These are phyloP conservation scores for Drosophila sordidula DNA, from an alignment of 2,888 invertebrate species.

Conservation along the genomic window DNA sequence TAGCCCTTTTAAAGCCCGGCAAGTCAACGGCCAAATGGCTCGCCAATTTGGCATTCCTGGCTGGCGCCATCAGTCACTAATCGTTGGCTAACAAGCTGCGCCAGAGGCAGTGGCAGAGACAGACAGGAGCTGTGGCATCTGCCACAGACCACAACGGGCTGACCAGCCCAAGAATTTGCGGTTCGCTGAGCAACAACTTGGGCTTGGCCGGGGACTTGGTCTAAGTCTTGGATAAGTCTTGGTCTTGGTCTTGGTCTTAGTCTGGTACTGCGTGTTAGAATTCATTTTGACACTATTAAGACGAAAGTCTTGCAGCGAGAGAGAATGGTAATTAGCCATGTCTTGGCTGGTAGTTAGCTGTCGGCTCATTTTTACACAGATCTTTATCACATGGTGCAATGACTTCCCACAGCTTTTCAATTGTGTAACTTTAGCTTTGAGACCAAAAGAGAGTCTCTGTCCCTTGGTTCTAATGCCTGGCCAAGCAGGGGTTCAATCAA, in stretches of 20 bases:
- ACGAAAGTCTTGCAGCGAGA: slow-evolving; percentile 51
- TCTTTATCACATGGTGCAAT: slow-evolving; percentile 64
- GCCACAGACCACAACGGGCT: slow-evolving; percentile 18
- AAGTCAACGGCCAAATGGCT: slow-evolving; percentile 23
- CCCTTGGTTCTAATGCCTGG: slow-evolving; percentile 35
- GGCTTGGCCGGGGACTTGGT: slow-evolving; percentile 1
- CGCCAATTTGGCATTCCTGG: slow-evolving; percentile 11
- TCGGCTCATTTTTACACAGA: slow-evolving; percentile 50
- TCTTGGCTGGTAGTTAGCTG: slow-evolving; percentile 30
- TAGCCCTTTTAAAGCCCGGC: slow-evolving; percentile 21
- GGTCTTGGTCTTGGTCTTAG: slow-evolving; percentile 11
- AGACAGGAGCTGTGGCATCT: slow-evolving; percentile 13
- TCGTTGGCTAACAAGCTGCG: slow-evolving; percentile 5
- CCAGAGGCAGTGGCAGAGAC: neutral
- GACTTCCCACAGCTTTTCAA: slow-evolving; percentile 69
- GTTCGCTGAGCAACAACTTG: slow-evolving; percentile 44
- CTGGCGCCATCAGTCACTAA: slow-evolving; percentile 36
- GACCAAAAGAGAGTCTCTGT: slow-evolving; percentile 4
- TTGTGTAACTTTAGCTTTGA: slow-evolving; percentile 56
- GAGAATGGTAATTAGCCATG: slow-evolving; percentile 75
- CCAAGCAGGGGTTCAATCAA: slow-evolving; percentile 65
- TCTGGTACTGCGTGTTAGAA: slow-evolving; percentile 64
- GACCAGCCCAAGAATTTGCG: slow-evolving; percentile 38
- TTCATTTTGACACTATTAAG: slow-evolving; percentile 78
- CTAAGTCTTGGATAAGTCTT: neutral